phyloP scores from a whole-genome alignment of 2,888 invertebrate species.

The Tupiocoris notatus region DNA sequence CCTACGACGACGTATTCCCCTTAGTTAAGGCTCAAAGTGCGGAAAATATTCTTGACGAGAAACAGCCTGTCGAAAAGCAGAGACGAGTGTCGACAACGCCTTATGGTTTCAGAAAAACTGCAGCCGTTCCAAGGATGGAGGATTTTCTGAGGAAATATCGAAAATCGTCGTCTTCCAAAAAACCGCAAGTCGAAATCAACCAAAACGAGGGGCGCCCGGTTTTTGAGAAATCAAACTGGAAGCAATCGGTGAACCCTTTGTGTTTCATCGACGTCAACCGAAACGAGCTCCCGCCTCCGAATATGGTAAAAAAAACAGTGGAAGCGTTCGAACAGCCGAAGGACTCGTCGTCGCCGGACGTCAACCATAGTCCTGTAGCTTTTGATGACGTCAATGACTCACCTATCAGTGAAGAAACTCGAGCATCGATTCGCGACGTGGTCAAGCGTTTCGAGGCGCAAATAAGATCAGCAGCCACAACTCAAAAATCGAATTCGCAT shows the following conservation, averaged over 20 bases:
- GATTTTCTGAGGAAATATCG: neutral
- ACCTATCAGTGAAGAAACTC: too few species aligned
- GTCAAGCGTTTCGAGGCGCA: conserved; percentile 11
- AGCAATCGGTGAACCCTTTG: neutral
- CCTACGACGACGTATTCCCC: neutral
- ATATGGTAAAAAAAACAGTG: conserved; percentile 23
- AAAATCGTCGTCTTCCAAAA: neutral
- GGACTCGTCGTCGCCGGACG: neutral
- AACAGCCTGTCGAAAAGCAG: neutral
- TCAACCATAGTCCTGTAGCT: neutral
- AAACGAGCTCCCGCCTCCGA: conserved; percentile 29
- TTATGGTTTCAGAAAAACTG: too few species aligned
- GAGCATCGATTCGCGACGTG: conserved; percentile 3
- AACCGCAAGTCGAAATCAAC: neutral
- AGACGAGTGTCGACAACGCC: conserved; percentile 2
- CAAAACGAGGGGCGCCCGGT: neutral
- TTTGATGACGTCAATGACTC: too few species aligned
- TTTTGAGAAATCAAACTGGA: neutral
- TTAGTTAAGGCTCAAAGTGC: conserved; percentile 8
- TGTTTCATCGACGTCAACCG: conserved; percentile 14
- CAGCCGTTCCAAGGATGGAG: neutral
- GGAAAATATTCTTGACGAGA: conserved; percentile 30
- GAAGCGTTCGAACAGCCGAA: conserved; percentile 4
- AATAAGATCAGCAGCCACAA: neutral
- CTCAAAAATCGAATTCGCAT: neutral